These are phyloP conservation scores for Syritta pipiens DNA, from an alignment of 2,888 invertebrate species.

Conservation along the genomic window DNA sequence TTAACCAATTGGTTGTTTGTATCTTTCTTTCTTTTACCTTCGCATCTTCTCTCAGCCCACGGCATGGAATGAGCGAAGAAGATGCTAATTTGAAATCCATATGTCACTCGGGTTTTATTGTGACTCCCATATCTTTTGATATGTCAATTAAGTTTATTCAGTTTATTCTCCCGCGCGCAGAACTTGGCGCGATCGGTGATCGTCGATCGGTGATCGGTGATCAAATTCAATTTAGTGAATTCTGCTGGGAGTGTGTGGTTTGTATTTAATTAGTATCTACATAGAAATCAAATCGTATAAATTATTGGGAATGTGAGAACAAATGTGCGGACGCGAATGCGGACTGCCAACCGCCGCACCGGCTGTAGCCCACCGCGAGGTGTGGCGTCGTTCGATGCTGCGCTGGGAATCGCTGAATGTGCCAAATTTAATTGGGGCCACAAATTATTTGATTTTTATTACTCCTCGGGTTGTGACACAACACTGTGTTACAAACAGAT, in stretches of 20 bases:
- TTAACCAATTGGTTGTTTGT: constrained; percentile 68
- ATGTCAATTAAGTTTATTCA: constrained; percentile 65
- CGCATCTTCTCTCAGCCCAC: not conserved
- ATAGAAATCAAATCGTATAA: constrained; percentile 59
- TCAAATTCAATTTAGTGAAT: constrained; percentile 60
- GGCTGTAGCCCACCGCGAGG: constrained; percentile 19
- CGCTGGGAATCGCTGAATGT: constrained; percentile 54
- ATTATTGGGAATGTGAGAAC: constrained; percentile 60
- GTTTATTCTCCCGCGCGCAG: constrained; percentile 21
- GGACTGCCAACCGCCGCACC: constrained; percentile 45
- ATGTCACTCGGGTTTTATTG: constrained; percentile 66
- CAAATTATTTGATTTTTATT: constrained; percentile 62
- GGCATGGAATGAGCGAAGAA: constrained; percentile 12
- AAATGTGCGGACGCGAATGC: constrained; percentile 35
- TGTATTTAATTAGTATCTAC: constrained; percentile 64
- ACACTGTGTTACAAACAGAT: not conserved
- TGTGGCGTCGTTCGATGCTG: constrained; percentile 20
- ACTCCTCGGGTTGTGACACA: constrained; percentile 14
- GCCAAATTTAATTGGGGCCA: constrained; percentile 62
- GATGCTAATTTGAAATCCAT: constrained; percentile 68
- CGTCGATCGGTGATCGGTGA: constrained; percentile 4
- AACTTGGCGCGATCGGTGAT: not conserved
- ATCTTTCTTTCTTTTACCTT: constrained; percentile 33
- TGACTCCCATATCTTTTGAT: constrained; percentile 66
- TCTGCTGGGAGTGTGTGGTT: constrained; percentile 28